Base-by-base conservation (phyloP, 2,113 vertebrate genomes). In the Strix aluco region DNA sequence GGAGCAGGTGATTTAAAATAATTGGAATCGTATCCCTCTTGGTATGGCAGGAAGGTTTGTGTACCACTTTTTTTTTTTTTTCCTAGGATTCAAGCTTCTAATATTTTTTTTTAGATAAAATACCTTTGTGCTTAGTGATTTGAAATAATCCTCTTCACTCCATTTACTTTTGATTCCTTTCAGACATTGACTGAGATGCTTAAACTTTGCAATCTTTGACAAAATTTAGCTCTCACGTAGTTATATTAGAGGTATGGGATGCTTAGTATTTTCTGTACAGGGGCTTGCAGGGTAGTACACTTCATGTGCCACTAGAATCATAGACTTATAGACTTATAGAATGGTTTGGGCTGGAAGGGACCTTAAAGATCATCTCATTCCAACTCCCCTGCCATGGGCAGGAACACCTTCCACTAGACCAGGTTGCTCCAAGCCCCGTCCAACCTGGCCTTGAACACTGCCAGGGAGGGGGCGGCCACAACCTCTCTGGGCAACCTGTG, bases 1-100 rank as follows among this genome's bases (percentile, higher is more conserved):
- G n/a, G 67, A 78, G 36, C 75, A 58, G 69, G 67, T 92, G 61
- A 86, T 73, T 92, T 77, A 82, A 86, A 92, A 66, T 92, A 88
- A 67, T 40, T 55, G 70, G 57, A 83, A 58, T 94, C 8, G 3
- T 36, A 38, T 58, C 46, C 59, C 46, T 83, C 79, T 94, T 88
- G 75, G 18, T 83, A 92, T 92, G 91, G 46, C 67, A 66, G 79
- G 38, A 66, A 83, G n/a, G 62, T 58, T 95, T 90, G 30, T 1
- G 1, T 61, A 19, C 49, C 44, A 10, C 36, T 93, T 87, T 30
- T 70, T 17, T 67, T 94, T 93, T 87, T 81, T 67, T 94, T 93
- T 87, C 79, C n/a, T 93, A 49, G 62, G 38, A 82, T 75, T 77
- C 49, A 73, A 80, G 36, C 58, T 82, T 93, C 86, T 90, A 40